Conservation (phyloP, 2,888 invertebrate species). For the Tenthredo scrophulariae region DNA sequence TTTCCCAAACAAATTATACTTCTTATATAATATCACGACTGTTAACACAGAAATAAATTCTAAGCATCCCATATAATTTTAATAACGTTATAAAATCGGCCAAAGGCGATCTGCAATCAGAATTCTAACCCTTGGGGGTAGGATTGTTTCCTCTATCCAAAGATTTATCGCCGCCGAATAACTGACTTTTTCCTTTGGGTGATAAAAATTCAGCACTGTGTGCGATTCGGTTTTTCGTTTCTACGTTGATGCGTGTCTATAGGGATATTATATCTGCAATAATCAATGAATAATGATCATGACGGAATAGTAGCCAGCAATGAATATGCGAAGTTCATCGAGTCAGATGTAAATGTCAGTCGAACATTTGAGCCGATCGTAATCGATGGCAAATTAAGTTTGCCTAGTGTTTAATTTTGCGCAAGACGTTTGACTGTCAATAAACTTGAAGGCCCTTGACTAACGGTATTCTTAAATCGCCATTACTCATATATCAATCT, state of each 20-base stretch:
- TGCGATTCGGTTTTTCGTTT: not conserved
- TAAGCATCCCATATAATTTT: not conserved
- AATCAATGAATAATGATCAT: conserved; percentile 26
- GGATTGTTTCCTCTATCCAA: not conserved
- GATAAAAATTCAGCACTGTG: not conserved
- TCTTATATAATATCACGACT: not conserved
- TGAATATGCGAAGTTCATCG: conserved; percentile 21
- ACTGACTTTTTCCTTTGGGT: not conserved
- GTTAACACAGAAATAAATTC: not conserved
- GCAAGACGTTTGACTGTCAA: conserved; percentile 6
- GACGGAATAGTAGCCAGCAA: not conserved
- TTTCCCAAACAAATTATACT: not conserved
- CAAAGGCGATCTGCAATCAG: not conserved
- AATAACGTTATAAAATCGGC: not conserved
- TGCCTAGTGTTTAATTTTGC: conserved; percentile 25
- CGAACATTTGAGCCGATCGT: conserved; percentile 42
- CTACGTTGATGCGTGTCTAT: not conserved
- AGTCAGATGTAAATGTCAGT: conserved; percentile 34
- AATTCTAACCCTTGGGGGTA: not conserved
- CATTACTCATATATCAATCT: not conserved
- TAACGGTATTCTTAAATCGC: not conserved
- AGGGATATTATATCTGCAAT: not conserved
- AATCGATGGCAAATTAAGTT: conserved; percentile 29
- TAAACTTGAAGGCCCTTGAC: not conserved
- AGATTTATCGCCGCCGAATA: not conserved